These are phyloP conservation scores for Saccostrea glomerata DNA, from an alignment of 1,140 invertebrate species.

Conservation along the genomic window DNA sequence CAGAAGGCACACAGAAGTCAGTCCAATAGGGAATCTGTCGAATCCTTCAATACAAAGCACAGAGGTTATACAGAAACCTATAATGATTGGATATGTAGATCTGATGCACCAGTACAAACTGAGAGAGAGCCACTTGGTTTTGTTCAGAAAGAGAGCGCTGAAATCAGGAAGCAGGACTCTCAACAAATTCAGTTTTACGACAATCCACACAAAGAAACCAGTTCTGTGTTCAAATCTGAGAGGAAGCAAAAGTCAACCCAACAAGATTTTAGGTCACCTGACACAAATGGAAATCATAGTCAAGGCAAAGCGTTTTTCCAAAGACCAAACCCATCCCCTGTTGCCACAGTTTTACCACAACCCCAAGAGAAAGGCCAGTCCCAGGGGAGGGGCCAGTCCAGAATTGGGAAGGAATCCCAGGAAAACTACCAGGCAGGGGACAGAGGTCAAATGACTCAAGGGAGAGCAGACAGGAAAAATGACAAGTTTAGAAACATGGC, in stretches of 20 bases:
- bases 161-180: not conserved
- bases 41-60: not conserved
- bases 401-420: not conserved
- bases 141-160: not conserved
- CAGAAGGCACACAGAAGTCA: not conserved
- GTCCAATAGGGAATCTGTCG: not conserved
- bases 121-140: not conserved
- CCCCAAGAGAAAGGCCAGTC: slow-evolving; percentile 3
- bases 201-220: not conserved
- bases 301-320: slow-evolving; percentile 32
- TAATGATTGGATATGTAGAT: slow-evolving; percentile 25
- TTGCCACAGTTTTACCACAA: slow-evolving; percentile 52
- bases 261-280: not conserved
- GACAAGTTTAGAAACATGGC: not conserved
- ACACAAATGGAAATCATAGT: not conserved
- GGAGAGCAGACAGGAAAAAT: not conserved
- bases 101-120: not conserved
- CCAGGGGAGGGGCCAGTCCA: not conserved
- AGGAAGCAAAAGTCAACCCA: not conserved
- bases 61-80: not conserved
- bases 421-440: not conserved
- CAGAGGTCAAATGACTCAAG: not conserved
- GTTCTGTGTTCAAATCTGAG: not conserved
- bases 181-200: not conserved
- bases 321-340: slow-evolving; percentile 54